Evolutionary conservation across 2,888 invertebrate genomes (phyloP).

Genomic region (Ormyrus thymus): DNA sequence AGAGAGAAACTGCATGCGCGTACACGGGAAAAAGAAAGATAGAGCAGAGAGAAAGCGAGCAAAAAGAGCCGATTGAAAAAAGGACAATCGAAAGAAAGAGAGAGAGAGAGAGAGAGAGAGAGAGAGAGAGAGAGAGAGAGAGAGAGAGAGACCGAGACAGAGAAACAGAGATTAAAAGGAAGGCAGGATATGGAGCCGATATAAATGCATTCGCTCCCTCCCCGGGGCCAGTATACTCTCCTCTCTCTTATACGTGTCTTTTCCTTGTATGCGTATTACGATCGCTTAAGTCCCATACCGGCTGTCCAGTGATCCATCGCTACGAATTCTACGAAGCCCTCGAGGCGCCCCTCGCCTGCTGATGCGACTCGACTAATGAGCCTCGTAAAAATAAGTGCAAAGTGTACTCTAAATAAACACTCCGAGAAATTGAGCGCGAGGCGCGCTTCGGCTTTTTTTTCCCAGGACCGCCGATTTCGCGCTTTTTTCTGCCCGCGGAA

Average conservation of each 20-base stretch:
- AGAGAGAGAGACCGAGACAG: constrained; percentile 51
- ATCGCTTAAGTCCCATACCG: constrained; percentile 72
- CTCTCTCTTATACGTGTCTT: constrained; percentile 55
- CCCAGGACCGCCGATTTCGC: neutral
- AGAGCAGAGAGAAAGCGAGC: constrained; percentile 31
- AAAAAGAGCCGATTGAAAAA: constrained; percentile 4
- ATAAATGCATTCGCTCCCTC: constrained; percentile 50
- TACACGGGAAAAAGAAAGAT: constrained; percentile 51
- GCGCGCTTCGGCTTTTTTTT: constrained; percentile 4
- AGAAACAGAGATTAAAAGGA: constrained; percentile 40
- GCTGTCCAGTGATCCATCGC: constrained; percentile 72
- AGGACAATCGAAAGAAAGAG: constrained; percentile 66
- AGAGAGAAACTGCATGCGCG: constrained; percentile 52
- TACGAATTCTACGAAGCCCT: constrained; percentile 67
- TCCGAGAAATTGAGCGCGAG: constrained; percentile 35
- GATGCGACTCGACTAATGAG: constrained; percentile 55
- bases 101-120: constrained; percentile 44
- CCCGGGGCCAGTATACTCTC: constrained; percentile 56
- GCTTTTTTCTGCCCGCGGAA: no score
- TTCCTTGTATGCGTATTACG: constrained; percentile 68
- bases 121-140: constrained; percentile 46
- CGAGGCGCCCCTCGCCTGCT: constrained; percentile 29
- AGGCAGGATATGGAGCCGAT: constrained; percentile 26
- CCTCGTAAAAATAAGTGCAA: constrained; percentile 54
- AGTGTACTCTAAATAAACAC: constrained; percentile 55